phyloP scores from a whole-genome alignment of 2,113 vertebrate genomes.

The Pseudolaguvia tuberculata region DNA sequence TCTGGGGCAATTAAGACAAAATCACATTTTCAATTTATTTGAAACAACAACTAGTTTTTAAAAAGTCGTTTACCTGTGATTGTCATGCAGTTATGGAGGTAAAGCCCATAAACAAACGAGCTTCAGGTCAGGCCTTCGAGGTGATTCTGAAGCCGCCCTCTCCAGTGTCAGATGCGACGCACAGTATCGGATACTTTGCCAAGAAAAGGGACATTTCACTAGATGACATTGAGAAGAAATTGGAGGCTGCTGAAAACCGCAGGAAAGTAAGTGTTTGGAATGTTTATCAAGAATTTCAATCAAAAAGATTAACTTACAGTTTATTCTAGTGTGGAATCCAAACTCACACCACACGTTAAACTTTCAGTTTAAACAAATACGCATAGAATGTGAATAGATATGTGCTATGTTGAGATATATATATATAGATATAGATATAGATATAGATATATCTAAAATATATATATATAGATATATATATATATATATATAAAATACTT shows the following conservation, averaged over 20 bases:
- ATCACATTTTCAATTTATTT: not conserved
- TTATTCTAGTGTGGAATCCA: not conserved
- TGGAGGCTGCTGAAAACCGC: slow-evolving; percentile 92
- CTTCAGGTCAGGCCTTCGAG: slow-evolving; percentile 95
- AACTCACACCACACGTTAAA: too few relatives aligned
- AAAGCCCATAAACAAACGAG: slow-evolving; percentile 91
- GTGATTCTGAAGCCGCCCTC: slow-evolving; percentile 94
- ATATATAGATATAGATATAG: too few relatives aligned
- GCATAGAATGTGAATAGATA: not conserved
- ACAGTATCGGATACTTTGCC: slow-evolving; percentile 80
- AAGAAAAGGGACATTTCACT: slow-evolving; percentile 92
- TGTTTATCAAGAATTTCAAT: not conserved
- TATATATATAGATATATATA: too few relatives aligned
- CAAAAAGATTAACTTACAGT: not conserved
- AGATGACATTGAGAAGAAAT: slow-evolving; percentile 93
- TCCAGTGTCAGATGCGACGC: slow-evolving; percentile 81
- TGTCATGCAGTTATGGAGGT: slow-evolving; percentile 87
- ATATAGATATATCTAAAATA: too few relatives aligned
- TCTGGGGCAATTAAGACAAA: not conserved
- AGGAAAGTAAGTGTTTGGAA: slow-evolving; percentile 75
- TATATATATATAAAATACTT: too few relatives aligned
- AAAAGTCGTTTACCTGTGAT: not conserved
- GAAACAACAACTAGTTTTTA: not conserved
- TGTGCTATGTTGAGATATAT: too few relatives aligned
- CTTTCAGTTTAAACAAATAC: not conserved